Percentiles rank a stretch among this genome's conserved stretches.
phyloP scores from a whole-genome alignment of 2,113 vertebrate genomes.

The Hydropotes inermis region DNA sequence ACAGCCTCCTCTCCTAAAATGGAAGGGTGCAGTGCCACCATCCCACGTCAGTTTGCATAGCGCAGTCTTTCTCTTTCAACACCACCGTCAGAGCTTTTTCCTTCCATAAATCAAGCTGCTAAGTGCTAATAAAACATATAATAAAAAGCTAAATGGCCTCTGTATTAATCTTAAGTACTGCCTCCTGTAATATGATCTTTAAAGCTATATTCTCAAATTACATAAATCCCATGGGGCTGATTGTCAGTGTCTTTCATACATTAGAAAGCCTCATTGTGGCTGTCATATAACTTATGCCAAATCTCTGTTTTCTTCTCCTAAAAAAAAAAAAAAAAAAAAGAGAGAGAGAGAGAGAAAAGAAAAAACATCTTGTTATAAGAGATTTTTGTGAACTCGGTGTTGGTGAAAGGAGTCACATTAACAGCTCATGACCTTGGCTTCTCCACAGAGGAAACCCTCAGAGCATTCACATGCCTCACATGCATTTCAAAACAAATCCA shows the following conservation, averaged over 20 bases:
- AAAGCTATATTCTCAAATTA: slow-evolving; percentile 56
- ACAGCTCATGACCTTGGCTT: not conserved
- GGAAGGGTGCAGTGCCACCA: not conserved
- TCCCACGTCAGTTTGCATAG: not conserved
- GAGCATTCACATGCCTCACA: not conserved
- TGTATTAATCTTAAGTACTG: slow-evolving; percentile 58
- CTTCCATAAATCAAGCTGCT: slow-evolving; percentile 46
- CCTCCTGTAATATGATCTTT: slow-evolving; percentile 47
- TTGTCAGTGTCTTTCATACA: not conserved
- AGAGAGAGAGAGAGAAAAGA: not conserved
- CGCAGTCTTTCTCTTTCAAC: not conserved
- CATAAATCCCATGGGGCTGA: slow-evolving; percentile 7
- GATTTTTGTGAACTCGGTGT: not conserved
- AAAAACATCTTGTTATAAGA: not conserved
- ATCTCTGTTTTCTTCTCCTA: not conserved
- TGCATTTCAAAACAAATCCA: not conserved
- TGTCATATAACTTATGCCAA: slow-evolving; percentile 1
- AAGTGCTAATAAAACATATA: slow-evolving; percentile 60
- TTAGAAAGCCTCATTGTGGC: slow-evolving; percentile 38
- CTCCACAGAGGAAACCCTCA: not conserved
- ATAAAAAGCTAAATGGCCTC: slow-evolving; percentile 58
- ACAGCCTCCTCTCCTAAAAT: not conserved
- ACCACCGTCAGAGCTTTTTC: not conserved
- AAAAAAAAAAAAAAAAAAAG: not conserved
- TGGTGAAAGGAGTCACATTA: not conserved